Evolutionary conservation across 2,113 vertebrate genomes (phyloP).

Genomic region (Porphyrio hochstetteri): DNA sequence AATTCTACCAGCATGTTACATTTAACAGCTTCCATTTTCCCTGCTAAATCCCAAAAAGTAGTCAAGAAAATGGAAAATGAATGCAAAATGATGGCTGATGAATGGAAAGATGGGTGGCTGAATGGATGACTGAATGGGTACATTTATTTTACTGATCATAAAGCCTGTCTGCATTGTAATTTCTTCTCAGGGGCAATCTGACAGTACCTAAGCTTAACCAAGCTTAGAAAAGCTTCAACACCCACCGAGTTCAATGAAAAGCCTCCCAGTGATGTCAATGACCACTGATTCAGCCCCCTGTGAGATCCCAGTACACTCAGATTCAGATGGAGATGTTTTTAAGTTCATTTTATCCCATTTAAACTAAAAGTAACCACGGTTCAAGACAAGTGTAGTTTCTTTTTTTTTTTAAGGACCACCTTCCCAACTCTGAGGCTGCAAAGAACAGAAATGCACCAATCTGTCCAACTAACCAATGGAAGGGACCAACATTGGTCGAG

Average conservation of each 20-base stretch:
- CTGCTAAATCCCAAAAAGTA: constrained; percentile 15
- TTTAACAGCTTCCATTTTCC: neutral
- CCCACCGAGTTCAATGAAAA: neutral
- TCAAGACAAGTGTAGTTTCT: neutral
- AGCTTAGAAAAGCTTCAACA: neutral
- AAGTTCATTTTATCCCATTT: neutral
- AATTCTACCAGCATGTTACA: neutral
- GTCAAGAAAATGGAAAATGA: neutral
- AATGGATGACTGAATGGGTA: neutral
- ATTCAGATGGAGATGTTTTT: neutral
- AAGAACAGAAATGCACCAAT: neutral
- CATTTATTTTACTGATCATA: neutral
- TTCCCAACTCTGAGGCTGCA: neutral
- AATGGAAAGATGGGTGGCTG: neutral
- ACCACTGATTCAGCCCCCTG: neutral
- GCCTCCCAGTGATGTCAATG: neutral
- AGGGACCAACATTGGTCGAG: constrained; percentile 83
- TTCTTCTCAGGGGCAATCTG: neutral
- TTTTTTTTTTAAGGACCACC: neutral
- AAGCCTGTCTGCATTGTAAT: neutral
- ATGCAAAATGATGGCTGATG: neutral
- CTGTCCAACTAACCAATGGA: constrained; percentile 90
- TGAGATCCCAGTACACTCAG: neutral
- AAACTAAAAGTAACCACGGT: neutral
- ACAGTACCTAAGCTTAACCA: neutral